These are phyloP conservation scores for Siderastrea radians DNA, from an alignment of 92 coral and sea anemone genomes.

Conservation along the genomic window DNA sequence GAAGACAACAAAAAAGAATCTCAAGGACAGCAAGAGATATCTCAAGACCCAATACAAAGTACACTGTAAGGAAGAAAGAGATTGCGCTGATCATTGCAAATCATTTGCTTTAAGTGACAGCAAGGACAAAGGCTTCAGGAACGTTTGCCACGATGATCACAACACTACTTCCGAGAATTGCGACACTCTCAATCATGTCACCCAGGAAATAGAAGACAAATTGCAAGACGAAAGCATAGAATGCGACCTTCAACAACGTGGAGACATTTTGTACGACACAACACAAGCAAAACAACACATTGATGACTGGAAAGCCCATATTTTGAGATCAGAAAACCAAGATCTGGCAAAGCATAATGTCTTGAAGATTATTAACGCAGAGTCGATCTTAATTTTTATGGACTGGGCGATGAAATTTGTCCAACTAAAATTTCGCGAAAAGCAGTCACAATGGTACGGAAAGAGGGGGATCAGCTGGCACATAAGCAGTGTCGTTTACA, in stretches of 20 bases:
- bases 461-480: conserved; percentile 36
- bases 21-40: not conserved
- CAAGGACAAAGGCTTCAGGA: conserved; percentile 3
- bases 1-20: not conserved
- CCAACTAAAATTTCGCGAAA: conserved; percentile 21
- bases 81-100: conserved; percentile 1
- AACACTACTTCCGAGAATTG: conserved; percentile 15
- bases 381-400: conserved; percentile 11
- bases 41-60: not conserved
- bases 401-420: conserved; percentile 13
- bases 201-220: not conserved
- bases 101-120: conserved; percentile 18
- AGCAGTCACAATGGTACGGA: conserved; percentile 23
- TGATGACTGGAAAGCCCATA: conserved; percentile 64
- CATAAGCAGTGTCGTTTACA: conserved; percentile 38
- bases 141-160: conserved; percentile 20
- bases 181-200: conserved; percentile 11
- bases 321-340: conserved; percentile 59
- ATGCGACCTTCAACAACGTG: conserved; percentile 26
- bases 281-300: conserved; percentile 17
- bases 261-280: conserved; percentile 46
- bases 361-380: not conserved
- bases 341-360: conserved; percentile 51
- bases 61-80: not conserved
- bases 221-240: not conserved